Evolutionary conservation across 2,888 invertebrate genomes (phyloP), one percentile per base, ranked within the genome.

Genomic region (Pristionchus entomophagus): DNA sequence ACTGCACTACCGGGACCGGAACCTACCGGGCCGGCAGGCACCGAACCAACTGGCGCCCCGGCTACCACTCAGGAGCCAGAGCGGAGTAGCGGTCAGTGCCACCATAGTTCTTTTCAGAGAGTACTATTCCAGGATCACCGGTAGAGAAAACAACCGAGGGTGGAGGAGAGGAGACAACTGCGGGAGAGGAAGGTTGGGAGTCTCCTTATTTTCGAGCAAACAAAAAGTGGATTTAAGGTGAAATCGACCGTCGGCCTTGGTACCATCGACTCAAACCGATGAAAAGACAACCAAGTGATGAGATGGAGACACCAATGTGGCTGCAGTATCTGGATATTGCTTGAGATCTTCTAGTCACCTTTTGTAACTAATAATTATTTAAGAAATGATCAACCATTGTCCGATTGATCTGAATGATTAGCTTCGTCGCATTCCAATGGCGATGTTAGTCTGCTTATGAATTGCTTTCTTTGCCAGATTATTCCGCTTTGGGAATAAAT

Each of bases 401-500:
- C 1, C 65, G 65, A 65, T 65, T 65, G 65, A 65, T 65, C 35
- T 65, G 65, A 73, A 45, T 29, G 8, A 22, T 41, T 41, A 41
- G 73, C 73, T 73, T 41, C 73, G 73, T 73, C 73, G 73, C 26
- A 45, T 45, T 19, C 35, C 19, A 73, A n/a, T 14, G 69, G 69
- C 69, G 69, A 73, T 73, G 73, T 22, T 73, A 73, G 45, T 73
- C 41, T 73, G 3, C n/a, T 26, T 45, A 10, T 73, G 10, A 56
- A 17, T 22, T n/a, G n/a, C n/a, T n/a, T n/a, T n/a, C n/a, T n/a
- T n/a, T n/a, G n/a, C n/a, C n/a, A n/a, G n/a, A n/a, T n/a, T n/a
- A n/a, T n/a, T n/a, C n/a, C n/a, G n/a, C n/a, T n/a, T n/a, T n/a
- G n/a, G n/a, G n/a, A n/a, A n/a, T n/a, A n/a, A n/a, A n/a, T n/a